Evolutionary conservation across 2,797 vertebrate species (phyloP), one percentile per base, ranked within the genome.

Genomic region (Lutra lutra): DNA sequence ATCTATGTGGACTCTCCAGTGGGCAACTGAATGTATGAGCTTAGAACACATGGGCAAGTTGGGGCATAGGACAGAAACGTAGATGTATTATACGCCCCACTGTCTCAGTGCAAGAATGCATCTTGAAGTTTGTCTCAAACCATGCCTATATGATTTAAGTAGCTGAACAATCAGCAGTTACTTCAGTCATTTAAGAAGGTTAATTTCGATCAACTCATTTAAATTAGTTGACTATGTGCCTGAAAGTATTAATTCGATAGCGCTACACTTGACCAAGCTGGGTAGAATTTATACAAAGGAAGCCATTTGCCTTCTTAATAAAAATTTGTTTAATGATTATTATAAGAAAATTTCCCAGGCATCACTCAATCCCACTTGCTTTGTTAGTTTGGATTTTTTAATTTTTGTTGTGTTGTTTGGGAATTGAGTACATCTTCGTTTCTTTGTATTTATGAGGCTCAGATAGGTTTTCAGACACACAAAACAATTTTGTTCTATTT

Each of bases 311-410:
- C 17, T 72, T 62, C 56, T 23, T 82, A 89, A 54, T 58, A 92
- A 94, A 77, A 89, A 94, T 80, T 60, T 84, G 13, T 60, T 80
- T 73, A 43, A 51, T 94, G n/a, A 83, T 89, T 83, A 80, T 79
- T 62, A 35, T 35, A 93, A 51, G 25, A 75, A 20, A 29, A 18
- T 58, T 40, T 48, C 32, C 58, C 70, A 70, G 78, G 58, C 5
- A 80, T 58, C 40, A 18, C 23, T 91, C 66, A 7, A 11, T 89
- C 29, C 40, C 38, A 78, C 40, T 86, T 68, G 54, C 15, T 95
- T 96, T 91, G 21, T 89, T 56, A n/a, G 3, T 10, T 58, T 95
- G 29, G 18, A 29, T 90, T 54, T 56, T 91, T 91, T 80, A 60
- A 14, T 43, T 86, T 48, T 89, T 51, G 29, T 51, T 85, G 54